Conservation (phyloP, 1,140 invertebrate genomes). For the Idris sp. region DNA sequence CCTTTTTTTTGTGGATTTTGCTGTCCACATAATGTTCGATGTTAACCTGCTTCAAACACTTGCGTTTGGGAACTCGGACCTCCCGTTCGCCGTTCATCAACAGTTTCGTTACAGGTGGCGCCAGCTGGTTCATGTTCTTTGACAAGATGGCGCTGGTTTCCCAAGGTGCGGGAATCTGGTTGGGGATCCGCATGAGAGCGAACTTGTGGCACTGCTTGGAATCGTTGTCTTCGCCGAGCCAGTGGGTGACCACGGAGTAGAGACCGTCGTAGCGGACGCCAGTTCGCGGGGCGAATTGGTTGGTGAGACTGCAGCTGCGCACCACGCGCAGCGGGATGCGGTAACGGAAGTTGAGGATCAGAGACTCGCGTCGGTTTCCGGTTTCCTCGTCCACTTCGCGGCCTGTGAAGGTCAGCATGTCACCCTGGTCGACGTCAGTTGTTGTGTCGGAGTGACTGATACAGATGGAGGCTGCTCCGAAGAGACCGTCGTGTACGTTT, state of each 20-base stretch:
- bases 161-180: constrained; percentile 66
- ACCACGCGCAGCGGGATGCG: constrained; percentile 71
- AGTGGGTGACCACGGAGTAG: constrained; percentile 68
- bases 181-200: constrained; percentile 63
- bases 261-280: constrained; percentile 75
- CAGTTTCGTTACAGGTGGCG: constrained; percentile 7
- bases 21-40: too few species aligned
- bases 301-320: constrained; percentile 70
- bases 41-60: too few species aligned
- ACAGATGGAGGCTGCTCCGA: constrained; percentile 72
- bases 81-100: background rate
- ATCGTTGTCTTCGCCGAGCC: constrained; percentile 66
- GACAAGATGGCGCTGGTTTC: background rate
- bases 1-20: too few species aligned
- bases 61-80: too few species aligned
- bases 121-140: background rate
- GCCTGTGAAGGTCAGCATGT: constrained; percentile 71
- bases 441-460: constrained; percentile 62
- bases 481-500: constrained; percentile 70
- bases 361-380: constrained; percentile 53
- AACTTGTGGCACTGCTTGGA: constrained; percentile 70
- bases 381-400: constrained; percentile 55
- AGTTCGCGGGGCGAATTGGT: constrained; percentile 72
- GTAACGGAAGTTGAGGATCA: constrained; percentile 69
- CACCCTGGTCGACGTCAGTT: constrained; percentile 71